phyloP scores from a whole-genome alignment of 2,888 invertebrate species.

The Drymonia ruficornis region DNA sequence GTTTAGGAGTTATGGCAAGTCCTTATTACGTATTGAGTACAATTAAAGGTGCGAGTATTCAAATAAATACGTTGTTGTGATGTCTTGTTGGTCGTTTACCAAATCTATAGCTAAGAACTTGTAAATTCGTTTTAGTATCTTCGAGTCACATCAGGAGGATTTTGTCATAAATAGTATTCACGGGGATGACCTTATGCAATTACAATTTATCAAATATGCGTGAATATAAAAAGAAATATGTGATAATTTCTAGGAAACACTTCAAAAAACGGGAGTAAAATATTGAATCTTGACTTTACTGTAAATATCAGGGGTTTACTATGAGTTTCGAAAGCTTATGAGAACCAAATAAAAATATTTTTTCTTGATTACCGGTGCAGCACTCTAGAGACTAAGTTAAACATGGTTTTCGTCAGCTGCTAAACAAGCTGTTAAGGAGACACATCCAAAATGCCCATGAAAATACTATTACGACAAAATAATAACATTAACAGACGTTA shows the following conservation, averaged over 20 bases:
- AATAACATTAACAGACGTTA: not conserved
- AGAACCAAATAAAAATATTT: no score
- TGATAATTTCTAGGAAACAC: no score
- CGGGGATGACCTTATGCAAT: not conserved
- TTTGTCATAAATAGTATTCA: not conserved
- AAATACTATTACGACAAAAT: not conserved
- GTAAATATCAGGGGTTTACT: no score
- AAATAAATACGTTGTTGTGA: conserved; percentile 46
- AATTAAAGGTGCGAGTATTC: conserved; percentile 32
- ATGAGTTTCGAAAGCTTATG: no score
- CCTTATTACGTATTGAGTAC: conserved; percentile 20
- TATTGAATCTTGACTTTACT: no score
- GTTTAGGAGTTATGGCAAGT: conserved; percentile 51
- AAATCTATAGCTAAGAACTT: conserved; percentile 26
- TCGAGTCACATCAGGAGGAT: not conserved
- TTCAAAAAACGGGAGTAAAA: no score
- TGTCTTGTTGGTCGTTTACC: conserved; percentile 23
- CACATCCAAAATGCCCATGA: not conserved
- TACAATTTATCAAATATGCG: no score
- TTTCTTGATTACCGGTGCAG: no score
- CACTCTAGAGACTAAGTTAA: no score
- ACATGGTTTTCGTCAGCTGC: no score
- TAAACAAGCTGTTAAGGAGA: not conserved
- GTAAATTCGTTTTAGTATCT: conserved; percentile 22
- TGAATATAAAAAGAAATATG: no score